Conservation (phyloP, 2,113 vertebrate species). For the Zosterops pallidus region DNA sequence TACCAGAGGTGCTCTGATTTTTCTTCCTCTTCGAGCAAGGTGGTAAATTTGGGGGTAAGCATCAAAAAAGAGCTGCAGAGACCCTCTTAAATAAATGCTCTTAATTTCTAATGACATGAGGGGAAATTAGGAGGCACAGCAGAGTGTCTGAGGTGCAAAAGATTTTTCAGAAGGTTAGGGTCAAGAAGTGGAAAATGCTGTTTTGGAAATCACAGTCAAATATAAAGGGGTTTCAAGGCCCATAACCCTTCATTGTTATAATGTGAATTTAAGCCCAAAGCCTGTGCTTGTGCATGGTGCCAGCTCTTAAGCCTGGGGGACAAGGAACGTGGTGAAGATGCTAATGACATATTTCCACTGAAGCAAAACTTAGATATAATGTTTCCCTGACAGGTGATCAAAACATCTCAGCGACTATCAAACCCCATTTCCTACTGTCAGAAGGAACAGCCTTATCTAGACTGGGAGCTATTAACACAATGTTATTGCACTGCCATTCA, state of each 20-base stretch:
- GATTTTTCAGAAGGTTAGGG: background rate
- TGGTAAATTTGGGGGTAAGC: background rate
- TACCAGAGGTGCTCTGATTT: background rate
- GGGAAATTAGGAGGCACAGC: background rate
- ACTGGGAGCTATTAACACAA: constrained; percentile 46
- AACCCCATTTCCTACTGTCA: constrained; percentile 35
- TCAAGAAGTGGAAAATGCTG: background rate
- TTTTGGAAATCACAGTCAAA: background rate
- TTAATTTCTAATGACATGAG: background rate
- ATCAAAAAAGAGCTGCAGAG: background rate
- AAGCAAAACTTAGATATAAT: background rate
- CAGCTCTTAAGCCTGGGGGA: background rate
- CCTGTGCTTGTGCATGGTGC: background rate
- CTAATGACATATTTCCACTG: constrained; percentile 14
- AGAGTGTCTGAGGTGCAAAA: background rate
- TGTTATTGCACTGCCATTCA: constrained; percentile 49
- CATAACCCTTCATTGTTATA: background rate
- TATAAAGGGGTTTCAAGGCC: background rate
- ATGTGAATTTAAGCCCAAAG: background rate
- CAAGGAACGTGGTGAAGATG: background rate
- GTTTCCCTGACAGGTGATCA: constrained; percentile 58
- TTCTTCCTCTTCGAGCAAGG: background rate
- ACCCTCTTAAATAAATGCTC: background rate
- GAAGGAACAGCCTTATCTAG: constrained; percentile 26
- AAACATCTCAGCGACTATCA: constrained; percentile 42